Evolutionary conservation across 2,888 invertebrate genomes (phyloP).

Genomic region (Spatulosminthurus flaviceps): DNA sequence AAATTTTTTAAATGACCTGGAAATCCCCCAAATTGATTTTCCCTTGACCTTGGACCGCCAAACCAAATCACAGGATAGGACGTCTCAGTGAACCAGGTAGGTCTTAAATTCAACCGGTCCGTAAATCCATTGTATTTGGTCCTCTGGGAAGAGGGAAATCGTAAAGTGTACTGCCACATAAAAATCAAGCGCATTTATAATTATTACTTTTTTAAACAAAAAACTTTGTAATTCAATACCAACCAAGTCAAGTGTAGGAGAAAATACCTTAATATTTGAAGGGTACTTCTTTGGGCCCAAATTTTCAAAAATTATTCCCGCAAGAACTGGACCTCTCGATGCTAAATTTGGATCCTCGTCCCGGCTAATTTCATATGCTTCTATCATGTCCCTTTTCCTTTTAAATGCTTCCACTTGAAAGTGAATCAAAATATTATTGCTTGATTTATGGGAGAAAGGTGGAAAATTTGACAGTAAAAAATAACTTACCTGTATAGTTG

Average conservation of each 20-base stretch:
- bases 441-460: too few relatives aligned
- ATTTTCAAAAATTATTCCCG: conserved; percentile 24
- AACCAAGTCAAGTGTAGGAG: too few relatives aligned
- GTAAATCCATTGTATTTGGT: not conserved
- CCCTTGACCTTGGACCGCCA: conserved; percentile 70
- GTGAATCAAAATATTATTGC: not conserved
- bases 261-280: conserved; percentile 16
- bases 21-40: conserved; percentile 68
- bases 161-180: conserved; percentile 16
- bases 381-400: conserved; percentile 49
- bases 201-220: not conserved
- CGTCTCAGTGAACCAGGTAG: not conserved
- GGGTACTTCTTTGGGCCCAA: not conserved
- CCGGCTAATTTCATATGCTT: not conserved
- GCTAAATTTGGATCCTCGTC: not conserved
- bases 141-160: not conserved
- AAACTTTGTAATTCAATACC: too few relatives aligned
- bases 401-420: conserved; percentile 54
- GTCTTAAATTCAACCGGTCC: not conserved
- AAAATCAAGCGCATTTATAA: not conserved
- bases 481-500: conserved; percentile 53
- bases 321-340: conserved; percentile 66
- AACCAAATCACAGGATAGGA: not conserved
- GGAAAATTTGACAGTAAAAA: not conserved
- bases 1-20: conserved; percentile 70